These are phyloP conservation scores for Ciconia nigra DNA, from an alignment of 2,797 vertebrate genomes.

Conservation along the genomic window DNA sequence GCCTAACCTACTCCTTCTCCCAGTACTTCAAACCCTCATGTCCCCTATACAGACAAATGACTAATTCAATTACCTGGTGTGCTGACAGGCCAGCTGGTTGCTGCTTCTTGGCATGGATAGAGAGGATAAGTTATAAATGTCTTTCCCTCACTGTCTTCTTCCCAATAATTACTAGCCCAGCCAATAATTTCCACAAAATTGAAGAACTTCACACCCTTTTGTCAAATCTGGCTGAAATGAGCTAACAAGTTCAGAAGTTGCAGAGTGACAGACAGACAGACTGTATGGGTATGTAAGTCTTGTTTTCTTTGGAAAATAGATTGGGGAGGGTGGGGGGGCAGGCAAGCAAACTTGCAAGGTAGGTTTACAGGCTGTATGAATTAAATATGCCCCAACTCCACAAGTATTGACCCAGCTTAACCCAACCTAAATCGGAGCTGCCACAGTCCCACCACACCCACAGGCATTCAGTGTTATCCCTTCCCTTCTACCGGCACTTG, in stretches of 20 bases:
- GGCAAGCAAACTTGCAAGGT: not conserved
- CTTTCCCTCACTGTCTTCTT: not conserved
- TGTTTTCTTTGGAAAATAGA: not conserved
- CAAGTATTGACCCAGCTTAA: not conserved
- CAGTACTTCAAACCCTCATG: not conserved
- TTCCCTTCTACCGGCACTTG: not conserved
- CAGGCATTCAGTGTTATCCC: not conserved
- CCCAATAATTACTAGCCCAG: not conserved
- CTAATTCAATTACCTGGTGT: slow-evolving; percentile 38
- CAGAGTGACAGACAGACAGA: not conserved
- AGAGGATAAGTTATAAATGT: not conserved
- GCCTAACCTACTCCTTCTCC: not conserved
- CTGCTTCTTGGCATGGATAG: not conserved
- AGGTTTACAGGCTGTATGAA: not conserved
- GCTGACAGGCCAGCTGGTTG: slow-evolving; percentile 47
- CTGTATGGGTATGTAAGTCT: not conserved
- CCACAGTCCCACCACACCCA: slow-evolving; percentile 8
- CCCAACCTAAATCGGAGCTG: not conserved
- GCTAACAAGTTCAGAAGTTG: not conserved
- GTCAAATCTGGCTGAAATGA: not conserved
- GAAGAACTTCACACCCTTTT: not conserved
- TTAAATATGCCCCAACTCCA: not conserved
- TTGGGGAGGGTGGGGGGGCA: no score
- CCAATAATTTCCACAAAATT: not conserved
- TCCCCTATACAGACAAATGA: slow-evolving; percentile 22